phyloP scores from a whole-genome alignment of 2,797 vertebrate genomes.

The Amblyopsis hoosieri region DNA sequence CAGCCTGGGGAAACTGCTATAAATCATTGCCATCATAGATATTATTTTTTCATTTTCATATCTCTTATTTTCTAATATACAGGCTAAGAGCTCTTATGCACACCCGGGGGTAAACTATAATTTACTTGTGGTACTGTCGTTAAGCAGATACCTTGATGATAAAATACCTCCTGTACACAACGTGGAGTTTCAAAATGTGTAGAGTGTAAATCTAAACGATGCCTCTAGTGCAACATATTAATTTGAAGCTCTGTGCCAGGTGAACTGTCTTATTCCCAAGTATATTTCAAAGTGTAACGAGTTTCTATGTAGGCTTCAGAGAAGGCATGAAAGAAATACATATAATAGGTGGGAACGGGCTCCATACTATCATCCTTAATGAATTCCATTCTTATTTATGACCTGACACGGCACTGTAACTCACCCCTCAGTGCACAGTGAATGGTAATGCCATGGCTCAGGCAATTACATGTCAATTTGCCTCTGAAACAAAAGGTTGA shows the following conservation, averaged over 20 bases:
- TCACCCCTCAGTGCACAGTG: conserved; percentile 60
- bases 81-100: conserved; percentile 46
- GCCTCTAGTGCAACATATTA: conserved; percentile 80
- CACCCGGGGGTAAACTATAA: conserved; percentile 61
- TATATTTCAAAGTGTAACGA: conserved; percentile 72
- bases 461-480: conserved; percentile 70
- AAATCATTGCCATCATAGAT: conserved; percentile 69
- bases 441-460: conserved; percentile 59
- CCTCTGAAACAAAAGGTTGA: conserved; percentile 68
- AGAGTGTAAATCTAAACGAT: conserved; percentile 72
- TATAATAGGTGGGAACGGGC: conserved; percentile 57
- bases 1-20: conserved; percentile 67
- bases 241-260: conserved; percentile 74
- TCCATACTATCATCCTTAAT: conserved; percentile 71
- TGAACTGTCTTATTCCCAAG: conserved; percentile 65
- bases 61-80: conserved; percentile 64
- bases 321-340: conserved; percentile 55
- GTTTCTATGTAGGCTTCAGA: conserved; percentile 64
- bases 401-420: conserved; percentile 65
- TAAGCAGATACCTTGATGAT: conserved; percentile 76
- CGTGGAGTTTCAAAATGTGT: conserved; percentile 75
- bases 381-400: conserved; percentile 79
- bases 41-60: conserved; percentile 70
- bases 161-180: conserved; percentile 72
- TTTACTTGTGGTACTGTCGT: conserved; percentile 68